Base-by-base conservation (phyloP, 2,888 invertebrate genomes). In the Phasia obesa region DNA sequence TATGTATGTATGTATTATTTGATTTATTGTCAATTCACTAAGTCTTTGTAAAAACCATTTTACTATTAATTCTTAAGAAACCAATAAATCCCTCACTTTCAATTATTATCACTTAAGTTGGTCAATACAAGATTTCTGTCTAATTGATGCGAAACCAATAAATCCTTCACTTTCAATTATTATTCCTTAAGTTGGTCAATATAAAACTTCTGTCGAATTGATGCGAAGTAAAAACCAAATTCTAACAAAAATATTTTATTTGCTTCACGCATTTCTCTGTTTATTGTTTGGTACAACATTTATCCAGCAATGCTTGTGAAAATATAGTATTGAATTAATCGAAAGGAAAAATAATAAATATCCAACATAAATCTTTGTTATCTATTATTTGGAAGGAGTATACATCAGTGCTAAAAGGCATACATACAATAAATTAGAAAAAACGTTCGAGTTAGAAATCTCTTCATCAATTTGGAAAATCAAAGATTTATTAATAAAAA, bases 111-210 rank as follows among this genome's bases (percentile, higher is more conserved):
- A 5, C 31, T 67, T 42, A 67, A 67, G 21, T 42, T 59, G 27
- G 59, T 59, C 27, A 1, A 35, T 35, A 11, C 11, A 35, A 35
- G 11, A 35, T 11, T 35, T 35, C 11, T 11, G 11, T 35, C 35
- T 35, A 35, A 35, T 35, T 35, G 35, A 35, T 35, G 35, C 2
- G 11, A 35, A 35, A 35, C 35, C 47, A 67, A 76, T 76, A 67
- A 76, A 76, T 76, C 59, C 59, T 59, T 59, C 75, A 67, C 67
- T 76, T 49, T 75, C 67, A 67, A 76, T 67, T 76, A 67, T 51
- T 59, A 59, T 42, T 9, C 2, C 31, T 67, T 42, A 67, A 67
- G 21, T 42, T 59, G 27, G 59, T 59, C 27, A 1, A 35, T 35
- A 11, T 35, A 35, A 35, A 35, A 35, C 35, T 35, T 35, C 11